Base-by-base conservation (phyloP, 2,888 invertebrate genomes). In the Ectropis crepuscularia region DNA sequence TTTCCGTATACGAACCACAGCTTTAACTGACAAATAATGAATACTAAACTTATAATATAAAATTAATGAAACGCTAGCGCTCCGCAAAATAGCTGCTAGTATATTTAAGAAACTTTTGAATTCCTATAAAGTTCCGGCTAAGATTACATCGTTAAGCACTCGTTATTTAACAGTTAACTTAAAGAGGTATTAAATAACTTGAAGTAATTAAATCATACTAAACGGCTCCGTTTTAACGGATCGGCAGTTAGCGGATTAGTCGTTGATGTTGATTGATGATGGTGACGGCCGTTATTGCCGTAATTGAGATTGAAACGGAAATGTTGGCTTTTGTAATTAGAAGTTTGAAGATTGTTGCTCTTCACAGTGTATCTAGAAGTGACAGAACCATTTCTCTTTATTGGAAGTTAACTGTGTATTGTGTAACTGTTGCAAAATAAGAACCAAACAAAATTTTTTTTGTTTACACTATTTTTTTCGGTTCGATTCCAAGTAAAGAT, bases 241-340 rank as follows among this genome's bases (percentile, higher is more conserved):
- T 51, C n/a, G 43, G 53, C n/a, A 45, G 45, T 53, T 60, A 48
- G 43, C 47, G 10, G 41, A 41, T 16, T n/a, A 51, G 7, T 47
- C 47, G 58, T 60, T 57, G 57, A 58, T 49, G 58, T 49, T 59
- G 63, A 63, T 63, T 63, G 59, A 63, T 63, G 49, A 63, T 39
- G 46, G 39, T 53, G 8, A 16, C 41, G 5, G 28, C 41, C 59
- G 53, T 63, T 54, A 63, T 59, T 46, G 45, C 50, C 54, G 39
- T 59, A 50, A 63, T 63, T 54, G 58, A 63, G 54, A 54, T 11
- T 53, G 42, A 58, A 45, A 46, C 45, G 58, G 48, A 53, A 46
- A 38, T 58, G 54, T 63, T 46, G 58, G 41, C 58, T 46, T 47
- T 41, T 28, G 46, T 41, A 50, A 63, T 63, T 63, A 58, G 36